A percentile compares a stretch with the other conserved stretches of the same genome.
phyloP scores from a whole-genome alignment of 2,113 vertebrate species.

The Heptranchias perlo region DNA sequence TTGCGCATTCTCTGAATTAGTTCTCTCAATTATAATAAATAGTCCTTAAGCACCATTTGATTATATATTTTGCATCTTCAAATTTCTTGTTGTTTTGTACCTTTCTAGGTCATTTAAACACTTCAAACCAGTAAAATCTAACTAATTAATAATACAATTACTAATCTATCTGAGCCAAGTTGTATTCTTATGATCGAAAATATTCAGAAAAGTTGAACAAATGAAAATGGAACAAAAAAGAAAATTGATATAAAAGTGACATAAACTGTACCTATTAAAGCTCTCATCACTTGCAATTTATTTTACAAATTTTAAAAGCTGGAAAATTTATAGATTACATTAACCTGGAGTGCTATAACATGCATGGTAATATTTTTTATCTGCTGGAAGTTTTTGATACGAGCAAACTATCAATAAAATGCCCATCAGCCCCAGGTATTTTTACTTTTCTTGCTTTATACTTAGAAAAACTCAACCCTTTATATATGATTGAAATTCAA shows the following conservation, averaged over 20 bases:
- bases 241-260: neutral
- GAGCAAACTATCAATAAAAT: neutral
- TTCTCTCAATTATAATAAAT: slow-evolving; percentile 61
- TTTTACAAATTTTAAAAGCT: neutral
- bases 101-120: slow-evolving; percentile 42
- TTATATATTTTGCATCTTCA: slow-evolving; percentile 57
- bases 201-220: neutral
- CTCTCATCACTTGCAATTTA: neutral
- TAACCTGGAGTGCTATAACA: neutral
- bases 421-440: neutral
- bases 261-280: neutral
- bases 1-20: slow-evolving; percentile 59
- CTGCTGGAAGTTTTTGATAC: neutral
- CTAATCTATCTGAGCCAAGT: neutral
- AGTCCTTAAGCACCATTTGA: slow-evolving; percentile 63
- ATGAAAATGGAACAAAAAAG: neutral
- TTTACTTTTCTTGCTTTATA: neutral
- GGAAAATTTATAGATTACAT: neutral
- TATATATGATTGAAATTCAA: neutral
- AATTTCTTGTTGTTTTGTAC: slow-evolving; percentile 58
- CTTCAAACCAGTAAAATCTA: neutral
- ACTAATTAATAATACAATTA: neutral
- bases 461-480: neutral
- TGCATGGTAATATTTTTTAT: neutral
- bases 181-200: neutral